Base-by-base conservation (phyloP, 64 coral and sea anemone species). In the Acropora tenuis region DNA sequence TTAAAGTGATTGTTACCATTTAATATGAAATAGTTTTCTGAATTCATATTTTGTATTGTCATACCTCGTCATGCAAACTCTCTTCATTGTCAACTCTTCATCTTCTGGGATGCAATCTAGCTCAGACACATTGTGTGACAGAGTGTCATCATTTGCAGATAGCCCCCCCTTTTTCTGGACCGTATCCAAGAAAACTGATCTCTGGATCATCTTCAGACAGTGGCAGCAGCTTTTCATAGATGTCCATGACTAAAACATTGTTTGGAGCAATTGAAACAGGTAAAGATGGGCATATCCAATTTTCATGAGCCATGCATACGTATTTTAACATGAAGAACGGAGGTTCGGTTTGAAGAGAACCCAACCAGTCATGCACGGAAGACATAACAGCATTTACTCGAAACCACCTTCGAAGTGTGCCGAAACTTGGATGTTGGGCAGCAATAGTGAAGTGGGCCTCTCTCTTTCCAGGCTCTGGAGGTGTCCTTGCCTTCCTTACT, bases 221-320 rank as follows among this genome's bases (percentile, higher is more conserved):
- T 15, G 84, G 84, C 59, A 71, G 84, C 71, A 67, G 59, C 47
- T 65, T 71, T 15, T 48, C 71, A 10, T 67, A 87, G 59, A 48
- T 12, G 13, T 88, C 46, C 86, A 88, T 88, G 46, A 88, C 18
- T 69, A 88, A 73, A 0, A 88, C 86, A 73, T 88, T 69, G 66
- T 88, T 88, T 75, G 47, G 69, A 73, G 86, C 86, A 69, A 88
- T 71, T 52, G 86, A 88, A 12, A 88, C 86, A 73, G 86, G 66
- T 41, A 43, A 73, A 50, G 66, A 53, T 73, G 86, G 72, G 40
- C 48, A 47, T 72, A 88, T 53, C 86, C 66, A 69, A 50, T 88
- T 6, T 73, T 88, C 30, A 13, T 88, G 47, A 69, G 16, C 73
- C 60, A 63, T 63, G 60, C 16, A 63, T 45, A 76, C 73, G 18